Base-by-base conservation (phyloP, 2,113 vertebrate species). In the Cryptotis parvus region DNA sequence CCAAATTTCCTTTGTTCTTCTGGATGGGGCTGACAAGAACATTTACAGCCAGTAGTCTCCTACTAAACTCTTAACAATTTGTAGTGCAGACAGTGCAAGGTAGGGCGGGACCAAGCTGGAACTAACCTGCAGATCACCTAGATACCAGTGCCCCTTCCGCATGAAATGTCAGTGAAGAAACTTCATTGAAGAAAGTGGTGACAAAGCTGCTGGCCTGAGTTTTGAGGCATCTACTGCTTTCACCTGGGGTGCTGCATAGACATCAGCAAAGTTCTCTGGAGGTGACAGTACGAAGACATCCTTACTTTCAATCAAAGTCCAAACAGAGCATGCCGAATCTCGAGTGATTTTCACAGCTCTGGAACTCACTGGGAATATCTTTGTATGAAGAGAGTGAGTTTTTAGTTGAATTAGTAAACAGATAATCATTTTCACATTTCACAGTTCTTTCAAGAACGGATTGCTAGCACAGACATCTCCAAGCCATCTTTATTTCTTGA, bases 1-100 rank as follows among this genome's bases (percentile, higher is more conserved):
- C 97, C 97, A 97, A 96, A 94, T 97, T 96, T 89, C 94, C 96
- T 98, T 98, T 97, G 97, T 97, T 98, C 97, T 98, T 96, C 94
- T 69, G 95, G 95, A 96, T 79, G 68, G 4, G 66, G 86, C 92
- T 98, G 97, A 98, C 97, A 97, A 89, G 96, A 97, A 96, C n/a
- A 86, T 95, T 96, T 88, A 55, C 94, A 97, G 95, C 72, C 74
- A 55, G 92, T 69, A 93, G 90, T 90, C 91, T 95, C 94, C 0
- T 94, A 31, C 0, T 94, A 27, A 3, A 49, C 29, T 10, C 79
- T 95, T 41, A 94, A 75, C 96, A 95, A 8, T 92, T 84, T 69
- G 88, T 69, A 93, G 96, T 65, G 63, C 63, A 65, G 27, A 65
- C 31, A 22, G 63, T 10, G 5, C 11, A 29, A 31, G 18, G 63